Conservation (phyloP, 1,140 invertebrate species). For the Leucophenga varia region DNA sequence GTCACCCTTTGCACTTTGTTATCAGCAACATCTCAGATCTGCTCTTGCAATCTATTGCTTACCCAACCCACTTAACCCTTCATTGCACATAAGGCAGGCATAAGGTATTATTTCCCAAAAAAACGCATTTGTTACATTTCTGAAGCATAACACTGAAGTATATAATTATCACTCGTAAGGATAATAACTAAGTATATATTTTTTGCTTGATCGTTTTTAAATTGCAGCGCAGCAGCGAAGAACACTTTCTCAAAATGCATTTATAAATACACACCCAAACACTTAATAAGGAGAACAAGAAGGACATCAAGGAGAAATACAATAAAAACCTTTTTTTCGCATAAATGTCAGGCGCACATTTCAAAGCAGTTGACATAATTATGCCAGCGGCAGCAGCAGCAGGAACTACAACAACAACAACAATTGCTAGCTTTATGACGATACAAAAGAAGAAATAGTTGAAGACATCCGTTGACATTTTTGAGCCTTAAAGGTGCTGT, state of each 20-base stretch:
- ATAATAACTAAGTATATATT: too few species aligned
- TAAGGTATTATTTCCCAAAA: too few species aligned
- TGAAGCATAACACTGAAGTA: too few species aligned
- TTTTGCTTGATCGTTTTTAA: constrained; percentile 48
- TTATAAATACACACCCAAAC: too few species aligned
- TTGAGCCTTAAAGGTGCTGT: constrained; percentile 12
- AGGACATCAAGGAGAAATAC: constrained; percentile 12
- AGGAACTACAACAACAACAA: constrained; percentile 4
- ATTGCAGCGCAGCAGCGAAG: constrained; percentile 32
- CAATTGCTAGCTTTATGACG: too few species aligned
- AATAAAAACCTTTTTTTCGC: constrained; percentile 5
- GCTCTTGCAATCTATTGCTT: too few species aligned
- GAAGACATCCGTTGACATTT: constrained; percentile 6
- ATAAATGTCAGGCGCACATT: constrained; percentile 34
- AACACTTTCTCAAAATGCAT: too few species aligned
- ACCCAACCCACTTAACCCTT: too few species aligned
- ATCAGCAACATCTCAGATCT: too few species aligned
- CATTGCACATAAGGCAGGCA: too few species aligned
- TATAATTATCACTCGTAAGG: constrained; percentile 5
- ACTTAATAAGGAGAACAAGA: background rate
- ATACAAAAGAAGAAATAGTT: constrained; percentile 18
- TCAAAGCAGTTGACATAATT: constrained; percentile 50
- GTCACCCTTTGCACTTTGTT: too few species aligned
- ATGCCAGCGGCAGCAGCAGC: constrained; percentile 28
- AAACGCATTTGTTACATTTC: too few species aligned